Conservation (phyloP, 1,140 invertebrate genomes). For the Brachionus manjavacas region DNA sequence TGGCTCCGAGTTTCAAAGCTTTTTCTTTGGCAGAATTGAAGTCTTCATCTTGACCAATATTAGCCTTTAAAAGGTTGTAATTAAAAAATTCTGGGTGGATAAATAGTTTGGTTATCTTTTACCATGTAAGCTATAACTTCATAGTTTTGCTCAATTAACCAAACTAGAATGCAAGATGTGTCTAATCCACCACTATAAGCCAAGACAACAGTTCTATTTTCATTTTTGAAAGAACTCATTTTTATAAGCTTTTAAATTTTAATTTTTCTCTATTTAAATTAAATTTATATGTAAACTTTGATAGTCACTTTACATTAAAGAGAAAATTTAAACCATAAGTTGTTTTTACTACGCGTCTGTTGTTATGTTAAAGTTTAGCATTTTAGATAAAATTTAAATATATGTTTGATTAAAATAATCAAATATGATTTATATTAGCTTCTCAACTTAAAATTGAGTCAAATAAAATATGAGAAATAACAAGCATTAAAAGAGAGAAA, state of each 20-base stretch:
- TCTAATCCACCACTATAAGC: constrained; percentile 81
- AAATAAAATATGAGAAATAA: no score
- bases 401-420: background rate
- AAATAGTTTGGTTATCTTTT: constrained; percentile 42
- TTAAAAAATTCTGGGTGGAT: background rate
- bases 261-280: background rate
- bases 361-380: background rate
- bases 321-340: background rate
- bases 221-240: constrained; percentile 37
- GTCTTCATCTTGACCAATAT: constrained; percentile 76
- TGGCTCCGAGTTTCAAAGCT: constrained; percentile 69
- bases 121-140: constrained; percentile 73
- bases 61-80: constrained; percentile 60
- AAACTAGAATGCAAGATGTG: constrained; percentile 78
- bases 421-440: background rate
- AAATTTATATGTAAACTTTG: background rate
- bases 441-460: background rate
- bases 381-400: background rate
- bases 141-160: constrained; percentile 72
- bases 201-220: constrained; percentile 62
- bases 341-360: background rate
- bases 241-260: background rate
- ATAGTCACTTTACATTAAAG: background rate
- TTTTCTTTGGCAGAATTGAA: constrained; percentile 68
- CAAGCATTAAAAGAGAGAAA: no score